Percentiles rank a stretch among this genome's conserved stretches.
These are phyloP conservation scores for Polyommatus iphigenia DNA, from an alignment of 2,888 invertebrate genomes.

Conservation along the genomic window DNA sequence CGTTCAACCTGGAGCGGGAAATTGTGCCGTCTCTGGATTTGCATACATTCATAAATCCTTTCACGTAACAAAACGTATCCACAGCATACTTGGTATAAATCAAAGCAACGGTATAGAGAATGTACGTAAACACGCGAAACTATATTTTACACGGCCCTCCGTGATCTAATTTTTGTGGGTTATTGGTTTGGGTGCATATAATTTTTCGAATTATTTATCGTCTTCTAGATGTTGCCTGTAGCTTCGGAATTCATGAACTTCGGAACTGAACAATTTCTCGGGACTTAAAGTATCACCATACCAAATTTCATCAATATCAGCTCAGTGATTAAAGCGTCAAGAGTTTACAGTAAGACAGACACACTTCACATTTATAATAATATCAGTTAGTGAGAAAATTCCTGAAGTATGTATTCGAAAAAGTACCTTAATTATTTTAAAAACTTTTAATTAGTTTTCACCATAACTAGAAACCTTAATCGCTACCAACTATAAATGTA, in stretches of 20 bases:
- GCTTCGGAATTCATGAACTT: too few species aligned
- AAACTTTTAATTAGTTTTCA: not conserved
- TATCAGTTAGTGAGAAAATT: not conserved
- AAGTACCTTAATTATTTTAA: not conserved
- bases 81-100: slow-evolving; percentile 50
- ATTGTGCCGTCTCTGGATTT: slow-evolving; percentile 43
- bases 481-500: not conserved
- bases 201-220: not conserved
- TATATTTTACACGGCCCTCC: slow-evolving; percentile 59
- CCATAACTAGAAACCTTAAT: not conserved
- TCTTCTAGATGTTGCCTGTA: too few species aligned
- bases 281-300: too few species aligned
- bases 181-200: not conserved
- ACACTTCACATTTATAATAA: too few species aligned
- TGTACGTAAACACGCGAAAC: slow-evolving; percentile 59
- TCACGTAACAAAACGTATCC: slow-evolving; percentile 43
- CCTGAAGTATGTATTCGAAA: not conserved
- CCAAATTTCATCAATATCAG: too few species aligned
- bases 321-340: too few species aligned
- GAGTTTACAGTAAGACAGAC: too few species aligned
- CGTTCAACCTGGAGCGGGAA: slow-evolving; percentile 36
- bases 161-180: slow-evolving; percentile 37
- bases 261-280: too few species aligned
- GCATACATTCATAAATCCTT: slow-evolving; percentile 47
- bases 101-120: slow-evolving; percentile 49